A percentile compares a stretch with the other conserved stretches of the same genome.
Evolutionary conservation across 2,888 invertebrate genomes (phyloP).

Genomic region (Drosophila subsilvestris): DNA sequence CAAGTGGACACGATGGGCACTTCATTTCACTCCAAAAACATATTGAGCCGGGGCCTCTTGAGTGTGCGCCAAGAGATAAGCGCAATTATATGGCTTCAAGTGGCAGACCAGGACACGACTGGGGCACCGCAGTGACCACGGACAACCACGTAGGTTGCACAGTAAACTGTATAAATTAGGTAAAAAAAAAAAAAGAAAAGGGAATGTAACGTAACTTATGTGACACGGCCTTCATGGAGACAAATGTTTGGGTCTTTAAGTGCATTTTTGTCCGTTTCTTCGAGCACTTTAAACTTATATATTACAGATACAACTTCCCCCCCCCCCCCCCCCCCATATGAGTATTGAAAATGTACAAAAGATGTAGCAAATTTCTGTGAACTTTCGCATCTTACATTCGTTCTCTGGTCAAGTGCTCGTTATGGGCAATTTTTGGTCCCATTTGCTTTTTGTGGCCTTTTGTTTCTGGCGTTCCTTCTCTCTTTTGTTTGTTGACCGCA

Average conservation of each 20-base stretch:
- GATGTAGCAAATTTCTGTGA: slow-evolving; percentile 48
- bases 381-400: slow-evolving; percentile 70
- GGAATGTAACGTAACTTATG: slow-evolving; percentile 66
- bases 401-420: slow-evolving; percentile 72
- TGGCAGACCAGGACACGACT: slow-evolving; percentile 36
- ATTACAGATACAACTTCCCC: slow-evolving; percentile 4
- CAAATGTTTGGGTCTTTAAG: slow-evolving; percentile 71
- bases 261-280: slow-evolving; percentile 46
- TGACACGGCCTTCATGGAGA: slow-evolving; percentile 70
- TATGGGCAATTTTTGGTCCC: slow-evolving; percentile 73
- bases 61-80: slow-evolving; percentile 80
- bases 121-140: slow-evolving; percentile 28
- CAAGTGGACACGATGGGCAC: slow-evolving; percentile 64
- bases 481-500: slow-evolving; percentile 43
- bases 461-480: slow-evolving; percentile 57
- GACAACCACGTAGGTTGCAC: neutral
- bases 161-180: slow-evolving; percentile 70
- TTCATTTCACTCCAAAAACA: slow-evolving; percentile 75
- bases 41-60: slow-evolving; percentile 74
- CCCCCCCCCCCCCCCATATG: no score
- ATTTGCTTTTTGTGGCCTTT: slow-evolving; percentile 63
- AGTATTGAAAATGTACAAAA: slow-evolving; percentile 61
- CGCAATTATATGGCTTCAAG: slow-evolving; percentile 79
- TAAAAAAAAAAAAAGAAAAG: slow-evolving; percentile 51
- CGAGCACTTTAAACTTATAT: slow-evolving; percentile 63